Evolutionary conservation across 64 coral and sea anemone species (phyloP).

Genomic region (Actinia tenebrosa): DNA sequence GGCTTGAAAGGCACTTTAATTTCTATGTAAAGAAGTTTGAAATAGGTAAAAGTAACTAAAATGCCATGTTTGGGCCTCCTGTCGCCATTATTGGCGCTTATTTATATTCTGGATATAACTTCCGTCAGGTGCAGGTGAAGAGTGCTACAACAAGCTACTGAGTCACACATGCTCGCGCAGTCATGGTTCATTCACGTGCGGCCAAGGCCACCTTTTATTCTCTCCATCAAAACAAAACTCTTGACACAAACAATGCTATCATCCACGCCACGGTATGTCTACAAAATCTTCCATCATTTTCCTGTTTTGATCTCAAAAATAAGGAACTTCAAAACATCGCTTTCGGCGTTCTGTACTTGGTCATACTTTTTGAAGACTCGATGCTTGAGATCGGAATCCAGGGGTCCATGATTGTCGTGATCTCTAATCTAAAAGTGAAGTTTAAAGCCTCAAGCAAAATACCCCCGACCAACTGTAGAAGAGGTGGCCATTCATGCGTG

Average conservation of each 20-base stretch:
- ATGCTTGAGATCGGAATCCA: background rate
- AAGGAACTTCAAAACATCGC: background rate
- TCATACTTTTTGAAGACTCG: background rate
- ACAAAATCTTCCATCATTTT: background rate
- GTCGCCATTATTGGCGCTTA: no score
- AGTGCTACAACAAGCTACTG: no score
- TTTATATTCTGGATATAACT: no score
- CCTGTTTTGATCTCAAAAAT: background rate
- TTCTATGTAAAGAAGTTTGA: no score
- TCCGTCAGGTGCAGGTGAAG: no score
- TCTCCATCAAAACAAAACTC: background rate
- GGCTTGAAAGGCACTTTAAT: no score
- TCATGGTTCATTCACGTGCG: background rate
- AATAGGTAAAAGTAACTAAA: no score
- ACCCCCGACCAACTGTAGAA: background rate
- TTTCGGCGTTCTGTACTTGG: background rate
- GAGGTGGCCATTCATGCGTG: background rate
- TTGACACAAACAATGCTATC: background rate
- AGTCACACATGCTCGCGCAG: background rate
- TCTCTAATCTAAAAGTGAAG: background rate
- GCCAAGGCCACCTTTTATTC: background rate
- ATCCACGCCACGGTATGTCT: conserved; percentile 1
- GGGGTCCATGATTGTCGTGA: background rate
- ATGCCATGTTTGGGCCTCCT: no score
- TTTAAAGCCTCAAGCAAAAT: background rate